Base-by-base conservation (phyloP, 2,113 vertebrate species). In the Hypanus sabinus region DNA sequence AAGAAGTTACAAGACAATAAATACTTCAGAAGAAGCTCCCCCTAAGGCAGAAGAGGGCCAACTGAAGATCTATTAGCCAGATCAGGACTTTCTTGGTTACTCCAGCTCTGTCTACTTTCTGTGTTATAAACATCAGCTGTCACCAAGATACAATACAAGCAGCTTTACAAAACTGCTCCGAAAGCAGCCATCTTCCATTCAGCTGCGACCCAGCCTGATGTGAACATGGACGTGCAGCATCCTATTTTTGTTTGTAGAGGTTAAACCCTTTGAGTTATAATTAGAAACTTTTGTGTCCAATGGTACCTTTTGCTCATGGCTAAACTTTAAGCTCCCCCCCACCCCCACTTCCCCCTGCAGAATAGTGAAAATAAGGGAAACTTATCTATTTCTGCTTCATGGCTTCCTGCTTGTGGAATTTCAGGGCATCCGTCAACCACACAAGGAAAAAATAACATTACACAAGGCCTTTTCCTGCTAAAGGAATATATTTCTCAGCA, bases 51-150 rank as follows among this genome's bases (percentile, higher is more conserved):
- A 73, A 30, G 85, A 1, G 5, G 6, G 60, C 16, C 62, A 33
- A n/a, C 60, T 68, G 73, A 46, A 73, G 62, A 38, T 46, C 33
- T 92, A 33, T 27, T 27, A 38, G 73, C 16, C 14, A 30, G 38
- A 75, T 68, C 91, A 73, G 12, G 70, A 10, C 18, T 38, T 71
- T 18, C 33, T 92, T 46, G n/a, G 33, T 38, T n/a, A 73, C 38
- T 92, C 88, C 70, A 92, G 33, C n/a, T 92, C 88, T 70, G 38
- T 92, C 70, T 22, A 92, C 62, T 70, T 93, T 71, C 22, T 46
- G 55, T 7, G 27, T 30, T 55, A 30, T 14, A 38, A 93, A 55
- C 38, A 55, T 73, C 55, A 93, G 12, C 33, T 71, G 88, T 70
- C 88, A 92, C 65, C 18, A 55, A 70, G 88, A 73, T 55, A 55